Evolutionary conservation across 2,113 vertebrate genomes (phyloP).

Genomic region (Labeo rohita): DNA sequence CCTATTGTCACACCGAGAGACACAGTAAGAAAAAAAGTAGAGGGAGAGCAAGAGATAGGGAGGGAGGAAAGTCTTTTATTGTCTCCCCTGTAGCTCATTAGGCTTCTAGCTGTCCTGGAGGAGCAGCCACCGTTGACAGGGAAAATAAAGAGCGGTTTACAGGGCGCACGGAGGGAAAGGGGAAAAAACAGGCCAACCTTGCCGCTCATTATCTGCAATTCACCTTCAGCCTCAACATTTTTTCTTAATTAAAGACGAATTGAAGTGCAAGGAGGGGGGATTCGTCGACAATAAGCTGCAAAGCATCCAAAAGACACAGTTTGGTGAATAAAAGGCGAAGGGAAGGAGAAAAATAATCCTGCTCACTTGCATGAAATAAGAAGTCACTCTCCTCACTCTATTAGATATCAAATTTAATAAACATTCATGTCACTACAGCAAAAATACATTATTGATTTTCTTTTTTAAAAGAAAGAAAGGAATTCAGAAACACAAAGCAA

Average conservation of each 20-base stretch:
- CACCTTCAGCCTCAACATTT: conserved; percentile 51
- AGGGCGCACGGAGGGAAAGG: conserved; percentile 22
- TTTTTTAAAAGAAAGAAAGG: not conserved
- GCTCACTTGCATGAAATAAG: conserved; percentile 12
- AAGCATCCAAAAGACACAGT: conserved; percentile 7
- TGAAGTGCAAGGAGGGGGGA: conserved; percentile 12
- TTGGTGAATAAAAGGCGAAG: not conserved
- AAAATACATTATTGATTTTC: not conserved
- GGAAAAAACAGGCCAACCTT: conserved; percentile 46
- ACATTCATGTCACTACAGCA: not conserved
- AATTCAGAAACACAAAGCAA: not conserved
- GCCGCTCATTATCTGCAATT: conserved; percentile 60
- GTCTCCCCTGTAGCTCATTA: conserved; percentile 62
- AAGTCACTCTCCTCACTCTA: not conserved
- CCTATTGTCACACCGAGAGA: conserved; percentile 33
- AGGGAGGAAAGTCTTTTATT: conserved; percentile 50
- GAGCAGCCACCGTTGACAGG: conserved; percentile 60
- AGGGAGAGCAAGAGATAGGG: conserved; percentile 29
- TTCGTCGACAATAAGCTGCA: conserved; percentile 36
- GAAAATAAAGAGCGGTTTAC: conserved; percentile 60
- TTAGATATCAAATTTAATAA: not conserved
- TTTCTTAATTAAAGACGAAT: conserved; percentile 58
- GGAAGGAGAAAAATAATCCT: not conserved
- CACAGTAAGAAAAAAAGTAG: conserved; percentile 7
- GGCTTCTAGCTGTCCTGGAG: conserved; percentile 60